Conservation (phyloP, 2,797 vertebrate genomes). For the Spea hammondii region DNA sequence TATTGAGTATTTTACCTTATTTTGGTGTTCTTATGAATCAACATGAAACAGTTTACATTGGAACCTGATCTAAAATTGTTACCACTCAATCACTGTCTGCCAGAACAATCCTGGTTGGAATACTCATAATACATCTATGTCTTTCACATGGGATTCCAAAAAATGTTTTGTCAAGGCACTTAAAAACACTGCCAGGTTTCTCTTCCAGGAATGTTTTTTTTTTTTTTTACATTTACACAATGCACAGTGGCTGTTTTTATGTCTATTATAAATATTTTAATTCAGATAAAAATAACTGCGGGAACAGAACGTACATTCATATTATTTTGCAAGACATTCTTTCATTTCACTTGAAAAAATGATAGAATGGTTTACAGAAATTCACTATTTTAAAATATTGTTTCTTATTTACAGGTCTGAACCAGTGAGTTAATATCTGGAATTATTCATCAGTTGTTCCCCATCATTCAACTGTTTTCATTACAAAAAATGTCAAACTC, state of each 20-base stretch:
- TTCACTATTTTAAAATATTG: too few relatives aligned
- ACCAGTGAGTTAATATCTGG: too few relatives aligned
- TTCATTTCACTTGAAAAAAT: too few relatives aligned
- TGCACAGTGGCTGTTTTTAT: background rate
- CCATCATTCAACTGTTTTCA: too few relatives aligned
- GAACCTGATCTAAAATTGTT: constrained; percentile 31
- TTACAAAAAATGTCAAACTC: too few relatives aligned
- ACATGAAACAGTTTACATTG: constrained; percentile 35
- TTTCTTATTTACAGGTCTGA: too few relatives aligned
- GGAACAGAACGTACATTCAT: too few relatives aligned
- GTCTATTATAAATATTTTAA: too few relatives aligned
- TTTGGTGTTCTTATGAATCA: constrained; percentile 29
- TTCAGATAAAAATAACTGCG: too few relatives aligned
- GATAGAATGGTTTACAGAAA: too few relatives aligned
- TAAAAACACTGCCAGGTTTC: constrained; percentile 12
- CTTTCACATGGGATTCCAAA: constrained; percentile 17
- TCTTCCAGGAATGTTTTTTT: background rate
- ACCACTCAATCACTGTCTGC: constrained; percentile 21
- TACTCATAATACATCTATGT: constrained; percentile 19
- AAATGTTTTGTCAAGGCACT: constrained; percentile 7
- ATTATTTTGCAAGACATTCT: too few relatives aligned
- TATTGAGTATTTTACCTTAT: constrained; percentile 10
- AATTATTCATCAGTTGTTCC: too few relatives aligned
- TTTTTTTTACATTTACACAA: background rate
- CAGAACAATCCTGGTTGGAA: constrained; percentile 24